Conservation (phyloP, 2,797 vertebrate genomes). For the Columba guinea region DNA sequence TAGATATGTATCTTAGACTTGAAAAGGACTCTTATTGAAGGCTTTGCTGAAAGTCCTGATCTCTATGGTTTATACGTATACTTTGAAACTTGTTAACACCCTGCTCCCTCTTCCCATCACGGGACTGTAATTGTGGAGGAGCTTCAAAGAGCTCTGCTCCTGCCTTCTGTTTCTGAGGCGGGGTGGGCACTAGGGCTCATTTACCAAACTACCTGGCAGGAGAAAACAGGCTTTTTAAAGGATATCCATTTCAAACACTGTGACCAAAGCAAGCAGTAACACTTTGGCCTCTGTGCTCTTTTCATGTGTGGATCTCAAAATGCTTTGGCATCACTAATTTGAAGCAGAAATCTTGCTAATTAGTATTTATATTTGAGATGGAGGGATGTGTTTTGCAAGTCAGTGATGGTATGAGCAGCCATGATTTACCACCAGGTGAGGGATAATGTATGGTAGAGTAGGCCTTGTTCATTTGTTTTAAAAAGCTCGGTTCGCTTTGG, state of each 20-base stretch:
- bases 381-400: neutral
- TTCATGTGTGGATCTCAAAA: neutral
- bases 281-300: constrained; percentile 18
- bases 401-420: fast-evolving
- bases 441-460: neutral
- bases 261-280: constrained; percentile 8
- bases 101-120: neutral
- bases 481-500: neutral
- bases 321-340: neutral
- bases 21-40: constrained; percentile 5
- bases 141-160: neutral
- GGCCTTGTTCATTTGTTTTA: neutral
- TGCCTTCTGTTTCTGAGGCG: neutral
- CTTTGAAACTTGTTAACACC: neutral
- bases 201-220: neutral
- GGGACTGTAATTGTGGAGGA: neutral
- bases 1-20: constrained; percentile 34
- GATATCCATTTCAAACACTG: neutral
- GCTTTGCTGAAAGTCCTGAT: constrained; percentile 15
- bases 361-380: neutral
- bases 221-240: neutral
- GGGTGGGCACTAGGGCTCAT: neutral
- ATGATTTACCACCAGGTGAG: neutral
- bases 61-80: neutral
- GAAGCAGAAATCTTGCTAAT: constrained; percentile 43